Conservation (phyloP, 1,140 invertebrate genomes). For the Scaptomyza graminum region DNA sequence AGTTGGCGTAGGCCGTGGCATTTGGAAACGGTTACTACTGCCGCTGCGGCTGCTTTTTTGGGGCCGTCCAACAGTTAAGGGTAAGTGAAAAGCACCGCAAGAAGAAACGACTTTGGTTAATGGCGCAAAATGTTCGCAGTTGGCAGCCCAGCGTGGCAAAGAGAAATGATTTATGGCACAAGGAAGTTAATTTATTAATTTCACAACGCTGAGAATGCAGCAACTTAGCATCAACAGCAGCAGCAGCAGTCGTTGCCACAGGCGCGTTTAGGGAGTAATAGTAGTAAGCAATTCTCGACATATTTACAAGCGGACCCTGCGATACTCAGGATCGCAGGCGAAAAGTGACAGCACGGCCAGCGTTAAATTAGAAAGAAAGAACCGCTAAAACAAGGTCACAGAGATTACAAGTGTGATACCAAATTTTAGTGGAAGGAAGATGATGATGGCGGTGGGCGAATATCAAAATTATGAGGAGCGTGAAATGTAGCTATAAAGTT, state of each 20-base stretch:
- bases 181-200: conserved; percentile 84
- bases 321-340: conserved; percentile 24
- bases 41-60: conserved; percentile 40
- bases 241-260: conserved; percentile 1
- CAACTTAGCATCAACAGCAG: conserved; percentile 6
- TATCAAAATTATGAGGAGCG: conserved; percentile 27
- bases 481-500: conserved; percentile 4
- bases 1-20: background rate
- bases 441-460: background rate
- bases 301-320: conserved; percentile 50
- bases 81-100: conserved; percentile 79
- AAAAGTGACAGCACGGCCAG: conserved; percentile 16
- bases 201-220: conserved; percentile 40
- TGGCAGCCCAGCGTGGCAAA: conserved; percentile 47
- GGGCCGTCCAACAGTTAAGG: conserved; percentile 55
- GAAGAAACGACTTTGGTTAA: conserved; percentile 70
- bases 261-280: conserved; percentile 10
- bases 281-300: conserved; percentile 30
- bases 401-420: conserved; percentile 48
- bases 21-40: conserved; percentile 47
- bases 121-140: conserved; percentile 80
- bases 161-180: conserved; percentile 80
- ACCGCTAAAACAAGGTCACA: conserved; percentile 60
- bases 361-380: conserved; percentile 43
- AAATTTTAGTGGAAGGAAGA: background rate